phyloP scores from a whole-genome alignment of 2,113 vertebrate genomes.

The Protobothrops mucrosquamatus region DNA sequence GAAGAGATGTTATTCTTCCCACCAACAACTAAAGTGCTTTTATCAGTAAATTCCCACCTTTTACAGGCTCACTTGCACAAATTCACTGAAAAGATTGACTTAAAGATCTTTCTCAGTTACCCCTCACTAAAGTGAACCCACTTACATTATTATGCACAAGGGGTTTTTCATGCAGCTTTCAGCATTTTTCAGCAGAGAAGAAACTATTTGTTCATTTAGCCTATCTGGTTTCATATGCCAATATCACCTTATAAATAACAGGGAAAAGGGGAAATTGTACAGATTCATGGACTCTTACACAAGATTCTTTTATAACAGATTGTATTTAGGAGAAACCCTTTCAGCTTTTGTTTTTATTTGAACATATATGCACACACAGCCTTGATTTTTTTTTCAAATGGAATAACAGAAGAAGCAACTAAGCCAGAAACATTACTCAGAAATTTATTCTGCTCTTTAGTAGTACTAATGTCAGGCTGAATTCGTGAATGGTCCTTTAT shows the following conservation, averaged over 20 bases:
- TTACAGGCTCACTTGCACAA: slow-evolving; percentile 25
- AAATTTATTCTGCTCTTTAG: not conserved
- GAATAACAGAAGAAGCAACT: not conserved
- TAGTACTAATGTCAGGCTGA: not conserved
- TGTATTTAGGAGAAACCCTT: not conserved
- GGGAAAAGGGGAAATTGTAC: not conserved
- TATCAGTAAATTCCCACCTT: slow-evolving; percentile 42
- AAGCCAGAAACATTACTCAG: not conserved
- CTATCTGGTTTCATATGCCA: slow-evolving; percentile 12
- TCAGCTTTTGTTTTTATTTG: not conserved
- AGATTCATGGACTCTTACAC: slow-evolving; percentile 18
- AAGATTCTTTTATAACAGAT: not conserved
- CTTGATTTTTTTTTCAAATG: slow-evolving; percentile 1
- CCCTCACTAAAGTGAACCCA: not conserved
- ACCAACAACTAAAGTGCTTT: slow-evolving; percentile 17
- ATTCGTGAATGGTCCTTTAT: not conserved
- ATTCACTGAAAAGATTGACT: slow-evolving; percentile 1
- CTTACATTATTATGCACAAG: not conserved
- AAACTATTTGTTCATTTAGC: not conserved
- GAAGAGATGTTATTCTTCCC: slow-evolving; percentile 33
- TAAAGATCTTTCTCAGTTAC: not conserved
- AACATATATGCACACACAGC: not conserved
- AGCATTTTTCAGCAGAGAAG: not conserved
- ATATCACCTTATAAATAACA: not conserved
- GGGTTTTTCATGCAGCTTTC: not conserved